Conservation (phyloP, 2,888 invertebrate species). For the Sylvicola cinctus region DNA sequence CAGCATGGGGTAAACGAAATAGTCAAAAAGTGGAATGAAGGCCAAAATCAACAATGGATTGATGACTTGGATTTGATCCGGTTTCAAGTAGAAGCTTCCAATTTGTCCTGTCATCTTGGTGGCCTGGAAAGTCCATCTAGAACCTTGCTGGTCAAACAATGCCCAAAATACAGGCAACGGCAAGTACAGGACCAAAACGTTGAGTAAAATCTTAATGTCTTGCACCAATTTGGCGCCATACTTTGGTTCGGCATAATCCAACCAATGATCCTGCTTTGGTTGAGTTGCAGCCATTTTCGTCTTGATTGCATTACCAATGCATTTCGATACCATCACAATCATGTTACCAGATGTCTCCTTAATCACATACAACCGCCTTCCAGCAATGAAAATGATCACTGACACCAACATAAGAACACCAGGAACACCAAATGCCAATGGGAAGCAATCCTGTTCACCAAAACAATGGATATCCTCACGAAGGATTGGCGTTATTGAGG, state of each 20-base stretch:
- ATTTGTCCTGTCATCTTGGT: constrained; percentile 67
- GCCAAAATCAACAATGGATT: constrained; percentile 70
- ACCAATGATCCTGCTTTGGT: constrained; percentile 47
- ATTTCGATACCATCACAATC: constrained; percentile 25
- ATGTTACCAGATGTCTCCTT: too few relatives aligned
- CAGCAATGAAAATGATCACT: constrained; percentile 27
- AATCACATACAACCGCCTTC: constrained; percentile 16
- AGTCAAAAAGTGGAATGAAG: constrained; percentile 73
- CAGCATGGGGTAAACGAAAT: constrained; percentile 58
- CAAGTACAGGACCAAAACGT: constrained; percentile 56
- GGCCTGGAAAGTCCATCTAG: constrained; percentile 85
- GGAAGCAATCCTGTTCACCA: constrained; percentile 43
- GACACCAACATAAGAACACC: constrained; percentile 55
- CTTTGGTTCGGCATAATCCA: constrained; percentile 70
- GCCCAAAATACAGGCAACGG: constrained; percentile 90
- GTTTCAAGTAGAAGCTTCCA: constrained; percentile 51
- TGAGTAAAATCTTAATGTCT: constrained; percentile 59
- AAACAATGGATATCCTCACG: constrained; percentile 45
- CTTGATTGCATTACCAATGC: constrained; percentile 36
- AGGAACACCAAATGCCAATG: constrained; percentile 54
- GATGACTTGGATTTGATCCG: constrained; percentile 89
- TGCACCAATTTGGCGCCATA: constrained; percentile 46
- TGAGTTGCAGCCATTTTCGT: constrained; percentile 10
- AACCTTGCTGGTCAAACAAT: constrained; percentile 82
- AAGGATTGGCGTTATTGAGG: constrained; percentile 53